Base-by-base conservation (phyloP, 2,888 invertebrate genomes). In the Altica lythri region DNA sequence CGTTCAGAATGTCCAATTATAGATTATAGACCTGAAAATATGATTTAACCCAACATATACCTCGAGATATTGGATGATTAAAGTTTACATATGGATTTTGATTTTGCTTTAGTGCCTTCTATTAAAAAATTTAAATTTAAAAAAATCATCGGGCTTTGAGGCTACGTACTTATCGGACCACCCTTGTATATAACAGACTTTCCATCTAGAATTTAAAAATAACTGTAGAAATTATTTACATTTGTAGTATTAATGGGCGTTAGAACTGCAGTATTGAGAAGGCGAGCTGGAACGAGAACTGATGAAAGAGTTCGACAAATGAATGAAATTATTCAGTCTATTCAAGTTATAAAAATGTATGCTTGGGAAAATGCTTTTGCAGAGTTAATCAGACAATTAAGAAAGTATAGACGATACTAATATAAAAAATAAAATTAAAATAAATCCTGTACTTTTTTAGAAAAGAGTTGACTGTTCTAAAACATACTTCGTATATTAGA, bases 271-370 rank as follows among this genome's bases (percentile, higher is more conserved):
- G 69, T 66, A 8, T 68, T 81, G 19, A 75, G 84, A 66, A 67
- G 78, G 18, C 75, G 81, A 65, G 90, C 90, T 5, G 93, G 93
- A 0, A 75, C 80, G 13, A 81, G 86, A 68, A 92, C 94, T 0
- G 95, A 95, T 72, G 86, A 85, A 63, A 79, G 95, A 65, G 89
- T 95, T 9, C 83, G 90, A 54, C 76, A 92, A 25, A 94, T 95
- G 85, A 89, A 87, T 70, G 95, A 95, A 81, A 89, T 95, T 54
- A 88, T 95, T 42, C 84, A 83, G 42, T 92, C 92, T 0, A 93
- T 95, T 71, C 86, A 91, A 75, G 89, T 94, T 0, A 92, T 95
- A 57, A 95, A 95, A 79, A 95, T 95, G 94, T 95, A 94, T 73
- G 88, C 92, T 1, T 95, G 95, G 89, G 95, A 95, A 75, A 83